Conservation (phyloP, 1,140 invertebrate genomes). For the Listronotus bonariensis region DNA sequence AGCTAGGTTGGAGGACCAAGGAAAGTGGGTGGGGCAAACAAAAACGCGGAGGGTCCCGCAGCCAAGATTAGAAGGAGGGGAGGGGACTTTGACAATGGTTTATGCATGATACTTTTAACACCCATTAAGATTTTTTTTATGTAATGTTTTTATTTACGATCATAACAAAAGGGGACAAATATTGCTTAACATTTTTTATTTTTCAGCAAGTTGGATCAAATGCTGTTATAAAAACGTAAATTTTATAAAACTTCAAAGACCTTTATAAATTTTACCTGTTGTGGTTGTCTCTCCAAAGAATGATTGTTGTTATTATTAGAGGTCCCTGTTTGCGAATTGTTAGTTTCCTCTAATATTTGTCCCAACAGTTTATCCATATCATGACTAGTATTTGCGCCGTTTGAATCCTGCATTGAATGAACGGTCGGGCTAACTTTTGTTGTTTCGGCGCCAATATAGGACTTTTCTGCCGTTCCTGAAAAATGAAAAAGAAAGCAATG, state of each 20-base stretch:
- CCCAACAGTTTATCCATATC: conserved; percentile 59
- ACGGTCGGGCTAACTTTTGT: conserved; percentile 37
- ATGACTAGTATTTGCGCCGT: conserved; percentile 45
- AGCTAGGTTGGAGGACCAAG: too few relatives aligned
- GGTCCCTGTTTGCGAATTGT: conserved; percentile 41
- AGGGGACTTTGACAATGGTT: too few relatives aligned
- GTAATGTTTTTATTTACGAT: too few relatives aligned
- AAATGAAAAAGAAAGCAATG: background rate
- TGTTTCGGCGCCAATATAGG: conserved; percentile 35
- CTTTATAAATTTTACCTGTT: conserved; percentile 21
- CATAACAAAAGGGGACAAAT: too few relatives aligned
- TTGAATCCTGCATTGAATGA: conserved; percentile 31
- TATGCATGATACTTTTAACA: too few relatives aligned
- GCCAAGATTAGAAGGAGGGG: too few relatives aligned
- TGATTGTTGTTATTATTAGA: conserved; percentile 9
- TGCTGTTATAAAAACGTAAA: too few relatives aligned
- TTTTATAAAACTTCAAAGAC: background rate
- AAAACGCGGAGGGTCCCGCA: too few relatives aligned
- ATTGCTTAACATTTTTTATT: too few relatives aligned
- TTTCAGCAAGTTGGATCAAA: too few relatives aligned
- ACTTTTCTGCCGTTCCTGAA: conserved; percentile 36
- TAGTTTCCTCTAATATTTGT: conserved; percentile 54
- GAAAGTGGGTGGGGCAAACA: too few relatives aligned
- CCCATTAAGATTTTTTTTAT: too few relatives aligned
- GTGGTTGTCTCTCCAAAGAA: conserved; percentile 9